Evolutionary conservation across 2,888 invertebrate genomes (phyloP), one percentile per base, ranked within the genome.

Genomic region (Eupithecia exiguata): DNA sequence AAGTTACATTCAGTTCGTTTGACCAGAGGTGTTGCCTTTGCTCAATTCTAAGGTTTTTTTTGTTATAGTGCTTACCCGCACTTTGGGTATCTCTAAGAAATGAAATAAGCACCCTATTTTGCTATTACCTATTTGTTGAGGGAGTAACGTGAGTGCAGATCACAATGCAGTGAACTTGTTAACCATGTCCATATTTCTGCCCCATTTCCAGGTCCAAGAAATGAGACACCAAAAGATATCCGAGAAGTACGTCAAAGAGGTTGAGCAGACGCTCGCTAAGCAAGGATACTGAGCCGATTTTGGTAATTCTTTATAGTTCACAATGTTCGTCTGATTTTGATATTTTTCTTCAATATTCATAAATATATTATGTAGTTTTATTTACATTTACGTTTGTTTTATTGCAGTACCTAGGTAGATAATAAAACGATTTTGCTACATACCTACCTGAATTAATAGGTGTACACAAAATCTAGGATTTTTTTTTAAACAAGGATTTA

Each of bases 171-270:
- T 38, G 38, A 40, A 43, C 5, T 14, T 1, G 16, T 43, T 43
- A 43, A 43, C 16, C 16, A 43, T 5, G 43, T 5, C 16, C 5
- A 43, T 16, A 5, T 43, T 43, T 14, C 5, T 16, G 7, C n/a
- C 6, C 36, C 25, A 74, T 67, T 90, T 91, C 35, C 95, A 97
- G 91, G 95, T 96, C 74, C 85, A 93, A 0, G 94, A 95, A 67
- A 95, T 97, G 94, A 93, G 95, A 82, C 85, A 89, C 1, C 95
- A 95, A 79, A 95, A 95, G 69, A 92, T 96, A 0, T 86, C 95
- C 0, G 95, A 95, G 83, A 92, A 94, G 69, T 96, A 96, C 73
- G 95, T 96, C 2, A 95, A 95, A 73, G 95, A 95, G 78, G 94
- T 94, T 3, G 94, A 94, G 75, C 94, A 95, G 77, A 92, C 92